phyloP scores from a whole-genome alignment of 2,888 invertebrate genomes.

The Eledona agricola region DNA sequence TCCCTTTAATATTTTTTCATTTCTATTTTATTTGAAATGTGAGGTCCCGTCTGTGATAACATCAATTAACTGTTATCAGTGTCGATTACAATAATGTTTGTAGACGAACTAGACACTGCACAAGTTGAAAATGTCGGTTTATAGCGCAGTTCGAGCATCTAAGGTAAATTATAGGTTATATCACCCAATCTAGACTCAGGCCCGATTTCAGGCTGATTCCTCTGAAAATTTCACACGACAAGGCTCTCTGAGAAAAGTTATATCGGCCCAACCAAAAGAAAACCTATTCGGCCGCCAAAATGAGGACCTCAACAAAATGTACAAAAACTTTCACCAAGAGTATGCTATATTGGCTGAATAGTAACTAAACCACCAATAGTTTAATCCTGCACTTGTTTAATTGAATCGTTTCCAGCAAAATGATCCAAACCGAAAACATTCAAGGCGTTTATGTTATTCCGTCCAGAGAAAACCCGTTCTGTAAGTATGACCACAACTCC shows the following conservation, averaged over 20 bases:
- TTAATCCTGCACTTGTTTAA: conserved; percentile 20
- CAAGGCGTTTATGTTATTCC: conserved; percentile 94
- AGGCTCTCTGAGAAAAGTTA: conserved; percentile 67
- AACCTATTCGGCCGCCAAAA: conserved; percentile 68
- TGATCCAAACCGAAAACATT: conserved; percentile 84
- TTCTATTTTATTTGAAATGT: no score
- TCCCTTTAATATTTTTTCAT: no score
- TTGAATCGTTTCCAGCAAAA: conserved; percentile 73
- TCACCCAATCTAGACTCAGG: neutral
- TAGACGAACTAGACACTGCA: no score
- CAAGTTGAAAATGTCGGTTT: conserved; percentile 44
- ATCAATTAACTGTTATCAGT: no score
- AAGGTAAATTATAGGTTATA: conserved; percentile 40
- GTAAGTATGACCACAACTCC: conserved; percentile 66
- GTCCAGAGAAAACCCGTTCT: conserved; percentile 80
- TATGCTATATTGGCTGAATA: conserved; percentile 92
- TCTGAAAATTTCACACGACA: conserved; percentile 63
- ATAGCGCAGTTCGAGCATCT: conserved; percentile 38
- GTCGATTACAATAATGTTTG: no score
- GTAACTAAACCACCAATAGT: conserved; percentile 68
- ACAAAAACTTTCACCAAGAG: conserved; percentile 84
- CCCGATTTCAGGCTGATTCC: conserved; percentile 38
- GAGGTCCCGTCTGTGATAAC: no score
- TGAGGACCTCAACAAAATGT: conserved; percentile 70
- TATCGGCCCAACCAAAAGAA: conserved; percentile 67